Percentiles rank a stretch among this genome's conserved stretches.
phyloP scores from a whole-genome alignment of 2,888 invertebrate species.

The Trachelus troglodyta region DNA sequence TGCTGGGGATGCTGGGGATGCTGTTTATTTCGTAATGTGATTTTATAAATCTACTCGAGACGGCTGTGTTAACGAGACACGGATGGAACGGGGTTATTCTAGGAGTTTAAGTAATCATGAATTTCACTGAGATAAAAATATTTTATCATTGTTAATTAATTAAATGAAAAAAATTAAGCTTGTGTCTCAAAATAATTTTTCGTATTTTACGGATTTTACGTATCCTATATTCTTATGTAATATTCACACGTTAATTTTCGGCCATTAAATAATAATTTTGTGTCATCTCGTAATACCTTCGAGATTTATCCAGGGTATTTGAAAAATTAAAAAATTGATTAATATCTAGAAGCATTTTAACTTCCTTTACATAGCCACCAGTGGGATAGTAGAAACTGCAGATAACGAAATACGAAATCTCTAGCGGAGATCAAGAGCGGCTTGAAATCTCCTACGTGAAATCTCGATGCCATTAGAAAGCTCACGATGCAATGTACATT shows the following conservation, averaged over 20 bases:
- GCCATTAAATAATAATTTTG: too few relatives aligned
- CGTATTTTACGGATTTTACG: too few relatives aligned
- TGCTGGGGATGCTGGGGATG: slow-evolving; percentile 18
- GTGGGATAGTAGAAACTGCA: background rate
- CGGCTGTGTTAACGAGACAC: slow-evolving; percentile 25
- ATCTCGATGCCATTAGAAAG: background rate
- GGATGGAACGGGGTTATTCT: background rate
- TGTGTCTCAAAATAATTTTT: too few relatives aligned
- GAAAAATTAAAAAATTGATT: background rate
- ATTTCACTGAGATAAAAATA: background rate
- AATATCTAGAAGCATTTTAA: background rate
- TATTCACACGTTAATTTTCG: too few relatives aligned
- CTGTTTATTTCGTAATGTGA: slow-evolving; percentile 26
- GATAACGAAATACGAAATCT: background rate
- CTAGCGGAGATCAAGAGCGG: background rate
- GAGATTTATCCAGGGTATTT: background rate
- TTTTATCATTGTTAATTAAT: too few relatives aligned
- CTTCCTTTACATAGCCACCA: background rate
- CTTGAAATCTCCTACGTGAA: background rate
- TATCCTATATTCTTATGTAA: too few relatives aligned
- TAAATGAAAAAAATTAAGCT: too few relatives aligned
- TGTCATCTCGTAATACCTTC: too few relatives aligned
- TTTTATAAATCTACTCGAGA: slow-evolving; percentile 24
- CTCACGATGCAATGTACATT: background rate
- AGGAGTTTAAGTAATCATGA: background rate